Conservation (phyloP, 2,797 vertebrate genomes). For the Poecilia picta region DNA sequence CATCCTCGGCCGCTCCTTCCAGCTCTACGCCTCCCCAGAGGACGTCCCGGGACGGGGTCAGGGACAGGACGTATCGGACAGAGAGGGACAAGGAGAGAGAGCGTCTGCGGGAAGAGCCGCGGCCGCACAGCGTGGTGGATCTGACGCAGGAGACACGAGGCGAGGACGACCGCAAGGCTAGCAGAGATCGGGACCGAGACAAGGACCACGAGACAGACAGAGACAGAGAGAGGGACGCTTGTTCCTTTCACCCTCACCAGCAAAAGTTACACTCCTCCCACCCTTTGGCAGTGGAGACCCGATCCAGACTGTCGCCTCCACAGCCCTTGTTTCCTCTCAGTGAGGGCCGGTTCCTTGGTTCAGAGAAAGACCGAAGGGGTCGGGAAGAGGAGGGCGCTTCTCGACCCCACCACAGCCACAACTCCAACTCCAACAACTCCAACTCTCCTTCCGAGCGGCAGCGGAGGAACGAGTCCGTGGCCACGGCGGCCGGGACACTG, state of each 20-base stretch:
- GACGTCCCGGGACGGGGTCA: conserved; percentile 80
- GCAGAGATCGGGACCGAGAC: conserved; percentile 63
- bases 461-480: conserved; percentile 81
- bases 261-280: conserved; percentile 66
- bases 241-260: conserved; percentile 66
- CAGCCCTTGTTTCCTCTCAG: conserved; percentile 48
- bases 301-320: conserved; percentile 61
- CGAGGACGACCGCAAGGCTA: conserved; percentile 63
- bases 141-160: conserved; percentile 83
- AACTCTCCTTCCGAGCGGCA: conserved; percentile 75
- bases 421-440: conserved; percentile 55
- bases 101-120: conserved; percentile 80
- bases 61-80: conserved; percentile 75
- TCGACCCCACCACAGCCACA: conserved; percentile 68
- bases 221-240: conserved; percentile 57
- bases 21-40: conserved; percentile 80
- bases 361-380: conserved; percentile 61
- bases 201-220: conserved; percentile 59
- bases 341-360: conserved; percentile 48
- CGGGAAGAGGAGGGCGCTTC: conserved; percentile 82
- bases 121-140: conserved; percentile 88
- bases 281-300: conserved; percentile 69
- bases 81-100: conserved; percentile 76
- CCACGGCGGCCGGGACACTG: conserved; percentile 76
- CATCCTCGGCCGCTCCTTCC: conserved; percentile 78